A percentile compares a stretch with the other conserved stretches of the same genome.
Conservation (phyloP, 2,797 vertebrate species). For the Champsocephalus gunnari region DNA sequence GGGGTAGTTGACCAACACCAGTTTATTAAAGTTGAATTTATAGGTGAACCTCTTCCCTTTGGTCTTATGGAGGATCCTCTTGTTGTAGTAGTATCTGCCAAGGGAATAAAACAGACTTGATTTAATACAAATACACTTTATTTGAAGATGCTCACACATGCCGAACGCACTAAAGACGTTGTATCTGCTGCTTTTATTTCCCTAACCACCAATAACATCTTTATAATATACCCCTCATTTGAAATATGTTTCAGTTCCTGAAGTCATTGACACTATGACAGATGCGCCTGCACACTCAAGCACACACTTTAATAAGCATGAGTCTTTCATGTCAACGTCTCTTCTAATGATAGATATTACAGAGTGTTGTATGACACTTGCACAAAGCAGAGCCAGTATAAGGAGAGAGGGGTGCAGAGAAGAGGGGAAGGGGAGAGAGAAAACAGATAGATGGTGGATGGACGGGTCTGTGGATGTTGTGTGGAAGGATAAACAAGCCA, state of each 20-base stretch:
- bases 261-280: slow-evolving; percentile 45
- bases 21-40: slow-evolving; percentile 96
- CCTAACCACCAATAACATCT: background rate
- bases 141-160: background rate
- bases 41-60: slow-evolving; percentile 97
- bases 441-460: slow-evolving; percentile 44
- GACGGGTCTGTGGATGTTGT: slow-evolving; percentile 34
- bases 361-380: slow-evolving; percentile 78
- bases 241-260: slow-evolving; percentile 17
- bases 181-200: no score
- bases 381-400: slow-evolving; percentile 72
- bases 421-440: slow-evolving; percentile 12
- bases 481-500: slow-evolving; percentile 65
- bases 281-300: slow-evolving; percentile 51
- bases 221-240: slow-evolving; percentile 4
- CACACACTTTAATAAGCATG: slow-evolving; percentile 69
- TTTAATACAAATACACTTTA: background rate
- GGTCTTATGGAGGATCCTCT: slow-evolving; percentile 94
- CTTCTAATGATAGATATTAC: slow-evolving; percentile 69
- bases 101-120: slow-evolving; percentile 12
- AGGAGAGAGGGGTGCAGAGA: background rate
- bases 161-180: background rate
- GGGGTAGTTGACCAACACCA: slow-evolving; percentile 95
- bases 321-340: slow-evolving; percentile 61
- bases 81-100: slow-evolving; percentile 94